A percentile compares a stretch with the other conserved stretches of the same genome.
Evolutionary conservation across 1,140 invertebrate species (phyloP).

Genomic region (Acromyrmex heyeri): DNA sequence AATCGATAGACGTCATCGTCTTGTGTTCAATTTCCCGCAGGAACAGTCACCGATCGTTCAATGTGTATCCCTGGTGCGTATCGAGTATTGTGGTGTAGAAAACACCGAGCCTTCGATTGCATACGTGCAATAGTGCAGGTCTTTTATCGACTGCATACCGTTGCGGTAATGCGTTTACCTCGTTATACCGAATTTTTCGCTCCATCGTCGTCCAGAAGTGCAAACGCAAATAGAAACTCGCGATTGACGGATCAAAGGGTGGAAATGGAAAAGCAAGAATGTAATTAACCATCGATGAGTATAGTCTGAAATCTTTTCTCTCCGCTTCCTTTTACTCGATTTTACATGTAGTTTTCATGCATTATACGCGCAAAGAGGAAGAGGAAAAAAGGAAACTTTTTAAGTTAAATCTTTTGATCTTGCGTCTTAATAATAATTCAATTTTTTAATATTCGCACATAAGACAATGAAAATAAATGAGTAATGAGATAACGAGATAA

Average conservation of each 20-base stretch:
- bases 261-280: not conserved
- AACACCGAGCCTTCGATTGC: conserved; percentile 27
- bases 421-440: not conserved
- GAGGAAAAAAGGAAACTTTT: not conserved
- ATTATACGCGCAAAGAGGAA: not conserved
- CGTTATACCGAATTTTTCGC: conserved; percentile 54
- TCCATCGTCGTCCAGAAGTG: not conserved
- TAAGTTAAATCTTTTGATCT: not conserved
- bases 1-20: conserved; percentile 41
- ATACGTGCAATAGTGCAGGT: conserved; percentile 48
- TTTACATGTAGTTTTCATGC: not conserved
- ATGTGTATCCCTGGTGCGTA: not conserved
- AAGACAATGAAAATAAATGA: not conserved
- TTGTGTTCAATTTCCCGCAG: conserved; percentile 10
- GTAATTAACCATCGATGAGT: not conserved
- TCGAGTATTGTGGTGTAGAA: not conserved
- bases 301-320: not conserved
- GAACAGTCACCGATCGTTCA: conserved; percentile 33
- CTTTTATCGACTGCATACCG: conserved; percentile 62
- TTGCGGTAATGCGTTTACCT: conserved; percentile 42
- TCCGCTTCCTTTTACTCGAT: not conserved
- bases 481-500: conserved; percentile 2
- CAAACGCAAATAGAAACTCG: conserved; percentile 18
- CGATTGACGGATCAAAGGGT: not conserved
- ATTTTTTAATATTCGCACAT: not conserved